Conservation (phyloP, 2,797 vertebrate species). For the Rhinichthys osculus region DNA sequence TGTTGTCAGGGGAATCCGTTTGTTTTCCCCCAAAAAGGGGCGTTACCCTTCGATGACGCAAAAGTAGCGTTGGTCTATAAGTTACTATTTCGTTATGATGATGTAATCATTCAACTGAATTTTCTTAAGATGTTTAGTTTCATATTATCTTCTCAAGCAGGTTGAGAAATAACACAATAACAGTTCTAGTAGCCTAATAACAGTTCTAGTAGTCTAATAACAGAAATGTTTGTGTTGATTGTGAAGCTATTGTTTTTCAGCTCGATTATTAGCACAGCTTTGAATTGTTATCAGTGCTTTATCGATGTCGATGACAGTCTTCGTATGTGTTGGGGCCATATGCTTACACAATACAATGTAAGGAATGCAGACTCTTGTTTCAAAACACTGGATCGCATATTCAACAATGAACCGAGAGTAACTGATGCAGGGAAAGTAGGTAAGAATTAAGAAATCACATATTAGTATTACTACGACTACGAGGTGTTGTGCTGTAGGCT, state of each 20-base stretch:
- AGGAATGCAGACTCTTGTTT: constrained; percentile 72
- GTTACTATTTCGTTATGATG: not conserved
- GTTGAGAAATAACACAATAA: not conserved
- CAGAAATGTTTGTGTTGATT: constrained; percentile 58
- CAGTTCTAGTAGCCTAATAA: not conserved
- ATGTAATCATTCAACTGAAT: constrained; percentile 12
- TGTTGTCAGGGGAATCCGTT: too few relatives aligned
- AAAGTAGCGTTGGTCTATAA: too few relatives aligned
- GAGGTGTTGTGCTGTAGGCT: not conserved
- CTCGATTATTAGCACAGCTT: constrained; percentile 52
- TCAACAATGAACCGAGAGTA: constrained; percentile 67
- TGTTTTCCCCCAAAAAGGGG: too few relatives aligned
- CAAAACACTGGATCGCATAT: constrained; percentile 66
- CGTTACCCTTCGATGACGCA: too few relatives aligned
- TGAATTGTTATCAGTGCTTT: constrained; percentile 75
- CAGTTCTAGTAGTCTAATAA: not conserved
- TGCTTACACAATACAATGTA: constrained; percentile 56
- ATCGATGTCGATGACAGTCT: constrained; percentile 50
- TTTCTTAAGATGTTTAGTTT: constrained; percentile 8
- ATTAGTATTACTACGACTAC: not conserved
- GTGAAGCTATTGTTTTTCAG: constrained; percentile 60
- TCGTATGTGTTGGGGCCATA: constrained; percentile 71
- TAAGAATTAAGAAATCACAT: constrained; percentile 53
- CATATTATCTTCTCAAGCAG: not conserved
- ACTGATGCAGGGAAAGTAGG: constrained; percentile 75